Conservation (phyloP, 2,888 invertebrate genomes). For the Cantharis rustica region DNA sequence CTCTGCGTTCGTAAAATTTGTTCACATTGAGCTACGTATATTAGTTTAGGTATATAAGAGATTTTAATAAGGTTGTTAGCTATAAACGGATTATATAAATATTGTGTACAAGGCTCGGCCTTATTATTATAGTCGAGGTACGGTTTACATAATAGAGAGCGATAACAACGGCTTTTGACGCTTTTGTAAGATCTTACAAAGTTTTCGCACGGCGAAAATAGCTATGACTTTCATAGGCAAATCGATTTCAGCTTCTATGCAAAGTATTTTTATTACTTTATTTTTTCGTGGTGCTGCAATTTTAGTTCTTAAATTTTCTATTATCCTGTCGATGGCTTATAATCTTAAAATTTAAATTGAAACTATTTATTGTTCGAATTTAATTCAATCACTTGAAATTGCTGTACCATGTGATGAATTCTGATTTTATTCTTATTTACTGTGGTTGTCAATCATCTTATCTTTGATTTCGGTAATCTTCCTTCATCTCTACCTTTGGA, state of each 20-base stretch:
- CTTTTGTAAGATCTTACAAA: background rate
- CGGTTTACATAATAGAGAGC: background rate
- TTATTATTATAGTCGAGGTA: background rate
- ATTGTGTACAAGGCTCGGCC: background rate
- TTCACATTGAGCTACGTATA: background rate
- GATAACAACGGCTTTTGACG: background rate
- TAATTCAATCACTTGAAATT: too few species aligned
- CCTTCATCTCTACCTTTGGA: too few species aligned
- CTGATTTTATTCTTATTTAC: too few species aligned
- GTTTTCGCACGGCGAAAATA: background rate
- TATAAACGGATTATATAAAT: background rate
- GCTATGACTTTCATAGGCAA: background rate
- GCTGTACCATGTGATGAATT: too few species aligned
- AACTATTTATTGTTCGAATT: too few species aligned
- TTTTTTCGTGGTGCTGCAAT: background rate
- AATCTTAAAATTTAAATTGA: too few species aligned
- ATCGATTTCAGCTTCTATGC: background rate
- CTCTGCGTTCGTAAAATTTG: constrained; percentile 1
- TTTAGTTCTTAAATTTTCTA: too few species aligned
- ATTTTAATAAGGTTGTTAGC: constrained; percentile 1
- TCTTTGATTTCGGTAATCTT: too few species aligned
- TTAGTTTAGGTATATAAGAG: background rate
- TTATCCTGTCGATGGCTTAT: too few species aligned
- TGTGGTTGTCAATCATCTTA: too few species aligned
- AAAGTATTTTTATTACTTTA: background rate